Evolutionary conservation across 1,140 invertebrate species (phyloP).

Genomic region (Plutomurus gul): DNA sequence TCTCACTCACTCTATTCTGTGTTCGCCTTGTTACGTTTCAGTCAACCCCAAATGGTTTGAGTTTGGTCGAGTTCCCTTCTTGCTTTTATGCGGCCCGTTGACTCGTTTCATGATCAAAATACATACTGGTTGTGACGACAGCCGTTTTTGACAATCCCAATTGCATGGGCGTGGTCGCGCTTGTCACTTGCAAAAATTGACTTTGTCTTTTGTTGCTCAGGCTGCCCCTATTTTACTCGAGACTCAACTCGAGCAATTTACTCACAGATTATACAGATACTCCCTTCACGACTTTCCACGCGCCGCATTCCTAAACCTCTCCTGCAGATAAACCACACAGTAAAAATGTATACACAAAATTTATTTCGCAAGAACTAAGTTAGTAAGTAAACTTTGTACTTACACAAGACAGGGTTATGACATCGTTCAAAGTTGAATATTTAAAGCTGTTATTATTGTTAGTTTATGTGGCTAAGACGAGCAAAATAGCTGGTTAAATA

Average conservation of each 20-base stretch:
- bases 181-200: conserved; percentile 53
- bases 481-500: too few species aligned
- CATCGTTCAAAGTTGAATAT: too few species aligned
- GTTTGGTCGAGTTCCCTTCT: conserved; percentile 14
- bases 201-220: conserved; percentile 22
- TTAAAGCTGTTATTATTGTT: too few species aligned
- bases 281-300: too few species aligned
- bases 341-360: too few species aligned
- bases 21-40: not conserved
- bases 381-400: too few species aligned
- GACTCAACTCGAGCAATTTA: not conserved
- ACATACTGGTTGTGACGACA: conserved; percentile 32
- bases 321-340: too few species aligned
- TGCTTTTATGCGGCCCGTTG: conserved; percentile 14
- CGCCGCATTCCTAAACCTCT: too few species aligned
- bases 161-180: conserved; percentile 52
- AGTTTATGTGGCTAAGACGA: too few species aligned
- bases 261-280: not conserved
- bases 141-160: conserved; percentile 52
- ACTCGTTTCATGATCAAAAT: conserved; percentile 31
- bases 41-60: conserved; percentile 29
- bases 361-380: too few species aligned
- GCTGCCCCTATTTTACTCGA: not conserved
- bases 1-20: not conserved
- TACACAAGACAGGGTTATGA: too few species aligned